These are phyloP conservation scores for Solenodon paradoxus DNA, from an alignment of 2,113 vertebrate genomes.

Conservation along the genomic window DNA sequence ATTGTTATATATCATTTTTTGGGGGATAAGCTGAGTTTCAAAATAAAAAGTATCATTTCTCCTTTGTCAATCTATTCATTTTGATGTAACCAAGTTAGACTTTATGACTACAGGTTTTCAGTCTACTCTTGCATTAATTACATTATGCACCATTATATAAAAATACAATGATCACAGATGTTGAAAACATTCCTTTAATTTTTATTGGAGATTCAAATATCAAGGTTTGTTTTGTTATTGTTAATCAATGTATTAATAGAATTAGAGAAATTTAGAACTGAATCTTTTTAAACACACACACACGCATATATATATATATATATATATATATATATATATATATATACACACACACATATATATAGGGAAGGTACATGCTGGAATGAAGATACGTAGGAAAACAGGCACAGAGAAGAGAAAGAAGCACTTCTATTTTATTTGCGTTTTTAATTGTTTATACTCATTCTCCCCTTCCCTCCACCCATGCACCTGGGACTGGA, in stretches of 20 bases:
- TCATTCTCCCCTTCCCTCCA: no score
- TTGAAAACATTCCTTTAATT: background rate
- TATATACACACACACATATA: no score
- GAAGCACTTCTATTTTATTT: no score
- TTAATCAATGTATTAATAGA: background rate
- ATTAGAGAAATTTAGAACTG: background rate
- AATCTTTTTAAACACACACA: no score
- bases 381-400: no score
- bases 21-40: background rate
- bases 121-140: background rate
- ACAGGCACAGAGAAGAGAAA: no score
- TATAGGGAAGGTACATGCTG: no score
- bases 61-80: background rate
- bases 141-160: background rate
- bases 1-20: background rate
- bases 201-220: background rate
- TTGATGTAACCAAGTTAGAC: background rate
- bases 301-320: no score
- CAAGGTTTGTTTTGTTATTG: background rate
- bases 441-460: no score
- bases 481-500: no score
- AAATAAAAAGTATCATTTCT: background rate
- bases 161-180: background rate
- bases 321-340: no score
- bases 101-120: background rate